A percentile compares a stretch with the other conserved stretches of the same genome.
Conservation (phyloP, 2,113 vertebrate species). For the Ammodytes marinus region DNA sequence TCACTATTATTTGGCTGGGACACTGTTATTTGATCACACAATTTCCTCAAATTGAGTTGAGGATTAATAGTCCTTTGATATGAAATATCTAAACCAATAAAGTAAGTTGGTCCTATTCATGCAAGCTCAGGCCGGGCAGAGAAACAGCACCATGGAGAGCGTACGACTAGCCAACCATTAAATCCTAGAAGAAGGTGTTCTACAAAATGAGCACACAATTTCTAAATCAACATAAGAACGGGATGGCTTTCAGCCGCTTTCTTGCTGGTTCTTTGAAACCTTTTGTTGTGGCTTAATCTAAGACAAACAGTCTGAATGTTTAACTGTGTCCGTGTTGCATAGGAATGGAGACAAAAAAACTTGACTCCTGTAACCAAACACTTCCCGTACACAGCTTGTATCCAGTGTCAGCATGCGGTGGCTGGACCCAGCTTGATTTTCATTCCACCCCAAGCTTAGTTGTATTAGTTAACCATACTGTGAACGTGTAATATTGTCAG, state of each 20-base stretch:
- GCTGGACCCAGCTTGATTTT: conserved; percentile 60
- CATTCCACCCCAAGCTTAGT: conserved; percentile 32
- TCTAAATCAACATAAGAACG: neutral
- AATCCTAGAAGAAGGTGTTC: conserved; percentile 22
- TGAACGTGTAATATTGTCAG: conserved; percentile 66
- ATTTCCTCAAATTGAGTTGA: conserved; percentile 12
- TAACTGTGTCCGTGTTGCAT: conserved; percentile 25
- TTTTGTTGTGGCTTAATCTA: neutral
- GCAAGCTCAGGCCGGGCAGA: neutral
- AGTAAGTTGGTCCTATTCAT: neutral
- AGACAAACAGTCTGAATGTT: neutral
- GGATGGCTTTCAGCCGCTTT: neutral
- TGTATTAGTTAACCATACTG: conserved; percentile 57
- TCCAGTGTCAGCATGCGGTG: conserved; percentile 57
- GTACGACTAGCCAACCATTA: neutral
- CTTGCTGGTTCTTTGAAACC: neutral
- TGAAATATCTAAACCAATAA: neutral
- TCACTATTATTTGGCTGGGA: neutral
- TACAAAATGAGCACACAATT: conserved; percentile 7
- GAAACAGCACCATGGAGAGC: conserved; percentile 40
- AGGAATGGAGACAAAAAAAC: conserved; percentile 55
- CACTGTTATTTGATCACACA: neutral
- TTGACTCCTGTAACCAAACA: conserved; percentile 66
- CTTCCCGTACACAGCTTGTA: conserved; percentile 43
- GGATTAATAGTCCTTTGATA: conserved; percentile 2